These are phyloP conservation scores for Hymenochirus boettgeri DNA, from an alignment of 2,113 vertebrate genomes.

Conservation along the genomic window DNA sequence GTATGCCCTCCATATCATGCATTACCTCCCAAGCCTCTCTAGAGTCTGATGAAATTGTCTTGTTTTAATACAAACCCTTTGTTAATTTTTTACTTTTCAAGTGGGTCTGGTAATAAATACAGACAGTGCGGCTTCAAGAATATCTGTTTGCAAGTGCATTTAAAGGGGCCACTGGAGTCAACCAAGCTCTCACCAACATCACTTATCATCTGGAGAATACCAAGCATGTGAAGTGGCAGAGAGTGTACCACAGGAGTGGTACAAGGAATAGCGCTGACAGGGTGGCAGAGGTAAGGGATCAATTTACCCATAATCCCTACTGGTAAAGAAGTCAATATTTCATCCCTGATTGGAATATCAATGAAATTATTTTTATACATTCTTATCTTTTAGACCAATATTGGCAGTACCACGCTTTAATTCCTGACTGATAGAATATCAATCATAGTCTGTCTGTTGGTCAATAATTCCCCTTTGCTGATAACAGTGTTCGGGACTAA, in stretches of 20 bases:
- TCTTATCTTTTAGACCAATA: no score
- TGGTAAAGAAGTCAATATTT: no score
- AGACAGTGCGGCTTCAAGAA: constrained; percentile 69
- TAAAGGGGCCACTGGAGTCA: constrained; percentile 83
- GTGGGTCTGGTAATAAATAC: constrained; percentile 82
- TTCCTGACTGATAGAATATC: no score
- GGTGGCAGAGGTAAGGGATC: constrained; percentile 91
- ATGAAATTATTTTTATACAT: no score
- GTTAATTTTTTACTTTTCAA: constrained; percentile 50
- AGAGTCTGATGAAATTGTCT: no score
- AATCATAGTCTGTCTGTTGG: background rate
- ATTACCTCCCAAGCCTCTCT: no score
- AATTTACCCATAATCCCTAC: no score
- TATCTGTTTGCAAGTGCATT: constrained; percentile 89
- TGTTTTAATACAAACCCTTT: no score
- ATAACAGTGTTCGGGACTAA: no score
- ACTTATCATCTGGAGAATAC: constrained; percentile 87
- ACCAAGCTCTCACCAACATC: constrained; percentile 69
- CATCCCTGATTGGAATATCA: no score
- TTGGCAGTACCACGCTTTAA: no score
- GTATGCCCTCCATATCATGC: no score
- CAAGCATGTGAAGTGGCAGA: constrained; percentile 75
- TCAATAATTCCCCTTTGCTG: background rate
- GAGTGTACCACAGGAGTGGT: constrained; percentile 54
- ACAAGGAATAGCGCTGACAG: constrained; percentile 81